A percentile compares a stretch with the other conserved stretches of the same genome.
phyloP scores from a whole-genome alignment of 2,888 invertebrate genomes.

The Drosophila falleni region DNA sequence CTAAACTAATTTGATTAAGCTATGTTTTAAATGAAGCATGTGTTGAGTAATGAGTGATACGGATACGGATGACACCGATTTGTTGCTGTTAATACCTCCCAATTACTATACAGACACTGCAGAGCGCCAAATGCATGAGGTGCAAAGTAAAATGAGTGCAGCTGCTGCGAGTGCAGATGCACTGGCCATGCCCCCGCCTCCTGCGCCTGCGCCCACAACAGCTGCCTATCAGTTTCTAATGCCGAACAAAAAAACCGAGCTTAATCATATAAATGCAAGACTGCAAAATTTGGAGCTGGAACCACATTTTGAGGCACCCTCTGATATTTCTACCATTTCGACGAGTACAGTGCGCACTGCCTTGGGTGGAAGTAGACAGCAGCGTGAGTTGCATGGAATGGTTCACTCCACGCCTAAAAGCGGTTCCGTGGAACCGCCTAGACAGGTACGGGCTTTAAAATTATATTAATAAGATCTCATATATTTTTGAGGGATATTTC shows the following conservation, averaged over 20 bases:
- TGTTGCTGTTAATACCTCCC: slow-evolving; percentile 92
- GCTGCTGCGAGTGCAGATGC: slow-evolving; percentile 52
- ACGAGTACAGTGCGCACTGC: slow-evolving; percentile 76
- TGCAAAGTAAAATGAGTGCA: slow-evolving; percentile 39
- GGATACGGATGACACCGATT: slow-evolving; percentile 93
- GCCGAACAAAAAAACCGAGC: slow-evolving; percentile 75
- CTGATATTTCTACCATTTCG: slow-evolving; percentile 84
- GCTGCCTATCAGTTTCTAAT: slow-evolving; percentile 76
- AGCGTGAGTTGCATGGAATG: slow-evolving; percentile 56
- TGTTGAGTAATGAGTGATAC: slow-evolving; percentile 83
- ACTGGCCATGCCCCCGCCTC: slow-evolving; percentile 71
- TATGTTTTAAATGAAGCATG: slow-evolving; percentile 26
- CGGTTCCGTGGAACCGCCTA: slow-evolving; percentile 45
- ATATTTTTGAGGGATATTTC: too few species aligned
- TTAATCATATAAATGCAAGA: slow-evolving; percentile 82
- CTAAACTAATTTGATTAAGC: background rate
- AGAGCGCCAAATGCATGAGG: slow-evolving; percentile 82
- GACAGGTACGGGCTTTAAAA: too few species aligned
- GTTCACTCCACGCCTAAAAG: slow-evolving; percentile 84
- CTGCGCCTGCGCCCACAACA: slow-evolving; percentile 52
- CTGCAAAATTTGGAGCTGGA: slow-evolving; percentile 75
- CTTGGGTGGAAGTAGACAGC: slow-evolving; percentile 16
- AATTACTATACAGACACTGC: slow-evolving; percentile 88
- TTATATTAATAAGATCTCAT: too few species aligned
- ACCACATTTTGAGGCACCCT: slow-evolving; percentile 69